Evolutionary conservation across 2,797 vertebrate genomes (phyloP).

Genomic region (Glossophaga mutica): DNA sequence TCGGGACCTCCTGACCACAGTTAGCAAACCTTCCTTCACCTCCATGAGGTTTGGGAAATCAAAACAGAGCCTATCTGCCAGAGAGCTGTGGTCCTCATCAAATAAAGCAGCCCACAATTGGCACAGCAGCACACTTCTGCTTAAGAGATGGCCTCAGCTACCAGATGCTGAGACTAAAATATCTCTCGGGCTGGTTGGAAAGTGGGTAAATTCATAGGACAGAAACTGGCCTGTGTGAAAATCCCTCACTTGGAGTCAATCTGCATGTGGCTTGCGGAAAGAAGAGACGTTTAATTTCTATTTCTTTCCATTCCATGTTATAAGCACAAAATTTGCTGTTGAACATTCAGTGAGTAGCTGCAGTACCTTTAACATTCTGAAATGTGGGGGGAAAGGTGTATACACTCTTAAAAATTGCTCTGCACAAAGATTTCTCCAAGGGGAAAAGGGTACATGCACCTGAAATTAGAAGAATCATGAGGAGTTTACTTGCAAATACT

Average conservation of each 20-base stretch:
- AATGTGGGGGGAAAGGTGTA: background rate
- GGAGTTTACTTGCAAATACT: background rate
- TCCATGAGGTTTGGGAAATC: slow-evolving; percentile 64
- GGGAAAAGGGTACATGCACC: background rate
- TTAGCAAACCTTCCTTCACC: slow-evolving; percentile 67
- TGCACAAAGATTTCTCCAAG: background rate
- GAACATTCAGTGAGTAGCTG: background rate
- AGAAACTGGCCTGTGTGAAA: background rate
- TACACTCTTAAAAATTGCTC: background rate
- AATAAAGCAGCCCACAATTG: slow-evolving; percentile 56
- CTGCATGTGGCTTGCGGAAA: slow-evolving; percentile 65
- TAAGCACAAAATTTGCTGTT: slow-evolving; percentile 36
- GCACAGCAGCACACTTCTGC: background rate
- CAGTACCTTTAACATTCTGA: background rate
- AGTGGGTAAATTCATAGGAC: background rate
- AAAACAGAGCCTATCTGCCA: slow-evolving; percentile 60
- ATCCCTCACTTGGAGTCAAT: slow-evolving; percentile 3
- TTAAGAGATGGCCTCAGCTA: background rate
- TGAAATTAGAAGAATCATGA: background rate
- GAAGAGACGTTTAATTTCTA: slow-evolving; percentile 35
- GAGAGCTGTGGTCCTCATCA: slow-evolving; percentile 72
- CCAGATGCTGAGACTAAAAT: background rate
- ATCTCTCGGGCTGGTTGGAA: slow-evolving; percentile 35
- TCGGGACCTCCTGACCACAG: slow-evolving; percentile 51
- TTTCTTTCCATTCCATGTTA: slow-evolving; percentile 61